Percentiles rank a stretch among this genome's conserved stretches.
phyloP scores from a whole-genome alignment of 2,888 invertebrate species.

The Oscheius sp. region DNA sequence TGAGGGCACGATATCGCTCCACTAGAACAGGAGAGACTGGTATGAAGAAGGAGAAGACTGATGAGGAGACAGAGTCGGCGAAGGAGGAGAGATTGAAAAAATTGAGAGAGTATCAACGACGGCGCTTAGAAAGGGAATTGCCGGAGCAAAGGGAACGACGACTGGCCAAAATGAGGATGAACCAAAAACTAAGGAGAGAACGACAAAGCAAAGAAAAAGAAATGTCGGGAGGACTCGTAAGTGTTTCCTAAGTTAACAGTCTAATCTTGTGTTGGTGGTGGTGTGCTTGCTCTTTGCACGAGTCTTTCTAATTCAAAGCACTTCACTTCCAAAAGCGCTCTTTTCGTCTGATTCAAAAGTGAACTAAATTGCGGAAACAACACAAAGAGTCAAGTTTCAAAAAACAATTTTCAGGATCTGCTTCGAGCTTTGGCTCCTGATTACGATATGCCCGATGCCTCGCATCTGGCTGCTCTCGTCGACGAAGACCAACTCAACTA shows the following conservation, averaged over 20 bases:
- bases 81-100: slow-evolving; percentile 30
- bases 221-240: slow-evolving; percentile 10
- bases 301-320: background rate
- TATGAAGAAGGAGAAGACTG: background rate
- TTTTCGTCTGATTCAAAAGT: background rate
- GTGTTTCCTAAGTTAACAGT: slow-evolving; percentile 11
- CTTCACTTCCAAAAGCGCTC: background rate
- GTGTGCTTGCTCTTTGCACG: slow-evolving; percentile 10
- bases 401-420: slow-evolving; percentile 48
- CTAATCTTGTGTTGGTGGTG: slow-evolving; percentile 19
- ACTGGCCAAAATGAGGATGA: slow-evolving; percentile 34
- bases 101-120: slow-evolving; percentile 34
- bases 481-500: slow-evolving; percentile 38
- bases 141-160: slow-evolving; percentile 35
- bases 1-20: slow-evolving; percentile 31
- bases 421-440: slow-evolving; percentile 59
- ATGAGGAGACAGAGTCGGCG: slow-evolving; percentile 14
- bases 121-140: slow-evolving; percentile 23
- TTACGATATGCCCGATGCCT: slow-evolving; percentile 57
- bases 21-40: background rate
- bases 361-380: background rate
- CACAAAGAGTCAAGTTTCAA: slow-evolving; percentile 27
- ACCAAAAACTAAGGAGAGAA: slow-evolving; percentile 33
- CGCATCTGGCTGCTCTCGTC: slow-evolving; percentile 40
- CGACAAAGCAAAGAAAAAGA: slow-evolving; percentile 18